Evolutionary conservation across 1,140 invertebrate genomes (phyloP).

Genomic region (Doryteuthis pealeii): DNA sequence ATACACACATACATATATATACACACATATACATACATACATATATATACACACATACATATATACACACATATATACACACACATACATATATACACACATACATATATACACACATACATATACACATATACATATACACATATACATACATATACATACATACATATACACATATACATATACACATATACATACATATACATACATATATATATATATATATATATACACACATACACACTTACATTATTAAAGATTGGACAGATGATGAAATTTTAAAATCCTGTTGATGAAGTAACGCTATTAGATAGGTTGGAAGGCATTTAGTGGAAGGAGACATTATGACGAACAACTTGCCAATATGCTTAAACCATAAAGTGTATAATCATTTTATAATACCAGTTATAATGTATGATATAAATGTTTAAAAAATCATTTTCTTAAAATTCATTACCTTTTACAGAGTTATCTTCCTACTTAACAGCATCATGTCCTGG

Average conservation of each 20-base stretch:
- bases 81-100: background rate
- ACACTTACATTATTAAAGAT: background rate
- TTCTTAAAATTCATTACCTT: too few species aligned
- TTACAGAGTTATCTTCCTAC: too few species aligned
- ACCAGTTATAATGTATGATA: too few species aligned
- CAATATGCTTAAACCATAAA: too few species aligned
- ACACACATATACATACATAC: background rate
- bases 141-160: background rate
- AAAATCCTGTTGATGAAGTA: too few species aligned
- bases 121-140: background rate
- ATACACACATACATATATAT: background rate
- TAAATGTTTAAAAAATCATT: too few species aligned
- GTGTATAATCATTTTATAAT: too few species aligned
- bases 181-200: slow-evolving; percentile 23
- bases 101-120: background rate
- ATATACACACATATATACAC: background rate
- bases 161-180: slow-evolving; percentile 11
- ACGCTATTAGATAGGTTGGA: too few species aligned
- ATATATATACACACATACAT: background rate
- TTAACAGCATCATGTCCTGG: too few species aligned
- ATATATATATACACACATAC: slow-evolving; percentile 19
- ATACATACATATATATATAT: slow-evolving; percentile 23
- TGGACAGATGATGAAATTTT: too few species aligned
- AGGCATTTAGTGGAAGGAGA: too few species aligned
- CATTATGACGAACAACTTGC: too few species aligned